Conservation (phyloP, 2,113 vertebrate species). For the Atlantisia rogersi region DNA sequence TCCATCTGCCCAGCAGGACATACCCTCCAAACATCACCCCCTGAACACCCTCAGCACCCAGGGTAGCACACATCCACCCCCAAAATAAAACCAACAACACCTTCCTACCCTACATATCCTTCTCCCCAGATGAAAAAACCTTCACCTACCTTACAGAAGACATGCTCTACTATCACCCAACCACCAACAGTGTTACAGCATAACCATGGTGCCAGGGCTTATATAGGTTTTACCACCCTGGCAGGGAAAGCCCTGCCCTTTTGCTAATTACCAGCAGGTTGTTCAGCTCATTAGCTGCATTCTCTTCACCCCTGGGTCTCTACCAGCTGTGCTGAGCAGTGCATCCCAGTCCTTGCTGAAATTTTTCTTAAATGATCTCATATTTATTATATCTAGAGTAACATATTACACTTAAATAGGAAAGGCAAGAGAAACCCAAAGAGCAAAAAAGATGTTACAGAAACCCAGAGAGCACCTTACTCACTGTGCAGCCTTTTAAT, state of each 20-base stretch:
- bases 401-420: background rate
- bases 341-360: background rate
- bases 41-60: background rate
- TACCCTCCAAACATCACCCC: fast-evolving
- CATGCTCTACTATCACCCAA: fast-evolving
- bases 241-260: background rate
- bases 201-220: fast-evolving
- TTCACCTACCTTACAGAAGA: fast-evolving
- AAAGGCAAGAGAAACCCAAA: background rate
- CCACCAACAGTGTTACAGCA: fast-evolving
- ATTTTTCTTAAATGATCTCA: fast-evolving
- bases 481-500: background rate
- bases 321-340: background rate
- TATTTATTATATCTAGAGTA: background rate
- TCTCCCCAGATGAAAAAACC: fast-evolving
- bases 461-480: background rate
- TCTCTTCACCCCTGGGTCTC: background rate
- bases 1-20: fast-evolving
- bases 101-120: fast-evolving
- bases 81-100: background rate
- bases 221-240: background rate
- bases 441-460: fast-evolving
- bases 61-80: fast-evolving
- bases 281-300: background rate
- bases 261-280: background rate